Percentiles rank a stretch among this genome's conserved stretches.
phyloP scores from a whole-genome alignment of 2,113 vertebrate genomes.

The Cygnus buccinator region DNA sequence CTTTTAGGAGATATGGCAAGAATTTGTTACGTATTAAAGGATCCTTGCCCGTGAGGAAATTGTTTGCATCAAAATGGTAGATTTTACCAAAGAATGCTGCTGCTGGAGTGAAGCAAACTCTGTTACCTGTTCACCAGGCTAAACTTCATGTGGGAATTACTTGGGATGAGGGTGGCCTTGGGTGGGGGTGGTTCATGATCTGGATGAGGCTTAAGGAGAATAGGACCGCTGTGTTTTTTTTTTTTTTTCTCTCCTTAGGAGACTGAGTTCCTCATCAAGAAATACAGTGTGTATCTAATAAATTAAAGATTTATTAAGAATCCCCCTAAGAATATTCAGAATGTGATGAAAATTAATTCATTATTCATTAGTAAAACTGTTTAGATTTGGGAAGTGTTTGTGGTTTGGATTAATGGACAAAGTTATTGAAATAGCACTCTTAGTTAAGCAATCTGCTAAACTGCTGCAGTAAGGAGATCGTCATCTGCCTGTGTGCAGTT shows the following conservation, averaged over 20 bases:
- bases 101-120: neutral
- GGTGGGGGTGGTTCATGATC: neutral
- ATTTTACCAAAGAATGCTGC: neutral
- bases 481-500: conserved; percentile 46
- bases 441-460: conserved; percentile 20
- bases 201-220: neutral
- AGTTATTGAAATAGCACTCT: neutral
- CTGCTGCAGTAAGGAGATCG: conserved; percentile 16
- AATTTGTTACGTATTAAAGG: neutral
- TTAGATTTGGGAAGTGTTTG: neutral
- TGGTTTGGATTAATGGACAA: neutral
- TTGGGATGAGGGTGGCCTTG: neutral
- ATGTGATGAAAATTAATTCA: conserved; percentile 10
- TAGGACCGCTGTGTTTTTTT: neutral
- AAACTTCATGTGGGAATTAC: neutral
- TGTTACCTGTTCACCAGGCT: neutral
- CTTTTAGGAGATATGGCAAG: neutral
- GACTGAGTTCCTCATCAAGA: neutral
- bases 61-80: neutral
- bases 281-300: neutral
- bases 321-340: neutral
- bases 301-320: conserved; percentile 5
- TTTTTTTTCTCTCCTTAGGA: neutral
- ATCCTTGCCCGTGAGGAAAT: neutral
- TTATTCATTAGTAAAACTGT: conserved; percentile 46